Percentiles rank a stretch among this genome's conserved stretches.
Conservation (phyloP, 2,888 invertebrate species). For the Eremobia ochroleuca region DNA sequence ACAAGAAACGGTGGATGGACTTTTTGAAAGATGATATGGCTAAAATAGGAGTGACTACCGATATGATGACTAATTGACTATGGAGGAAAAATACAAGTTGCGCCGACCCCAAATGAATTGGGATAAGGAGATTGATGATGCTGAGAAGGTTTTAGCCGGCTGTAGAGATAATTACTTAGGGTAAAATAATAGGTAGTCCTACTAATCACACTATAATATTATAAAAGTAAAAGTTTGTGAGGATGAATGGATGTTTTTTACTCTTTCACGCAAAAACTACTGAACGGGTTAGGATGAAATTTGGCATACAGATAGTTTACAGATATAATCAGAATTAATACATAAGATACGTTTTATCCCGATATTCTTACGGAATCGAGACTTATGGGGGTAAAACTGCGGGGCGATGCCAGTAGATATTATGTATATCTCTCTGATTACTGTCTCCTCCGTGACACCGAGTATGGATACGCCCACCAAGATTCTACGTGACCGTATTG, state of each 20-base stretch:
- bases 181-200: background rate
- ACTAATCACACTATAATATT: no score
- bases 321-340: no score
- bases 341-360: no score
- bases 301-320: no score
- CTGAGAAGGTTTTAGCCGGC: background rate
- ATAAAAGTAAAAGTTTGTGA: no score
- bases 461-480: slow-evolving; percentile 52
- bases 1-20: background rate
- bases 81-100: background rate
- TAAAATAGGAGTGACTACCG: background rate
- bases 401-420: background rate
- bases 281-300: no score
- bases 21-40: background rate
- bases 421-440: slow-evolving; percentile 6
- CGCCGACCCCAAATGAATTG: background rate
- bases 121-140: background rate
- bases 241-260: no score
- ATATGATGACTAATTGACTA: no score
- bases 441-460: slow-evolving; percentile 8
- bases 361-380: no score
- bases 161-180: background rate
- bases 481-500: slow-evolving; percentile 67
- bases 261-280: no score
- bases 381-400: no score